These are phyloP conservation scores for Oscheius sp. DNA, from an alignment of 2,888 invertebrate species.

Conservation along the genomic window DNA sequence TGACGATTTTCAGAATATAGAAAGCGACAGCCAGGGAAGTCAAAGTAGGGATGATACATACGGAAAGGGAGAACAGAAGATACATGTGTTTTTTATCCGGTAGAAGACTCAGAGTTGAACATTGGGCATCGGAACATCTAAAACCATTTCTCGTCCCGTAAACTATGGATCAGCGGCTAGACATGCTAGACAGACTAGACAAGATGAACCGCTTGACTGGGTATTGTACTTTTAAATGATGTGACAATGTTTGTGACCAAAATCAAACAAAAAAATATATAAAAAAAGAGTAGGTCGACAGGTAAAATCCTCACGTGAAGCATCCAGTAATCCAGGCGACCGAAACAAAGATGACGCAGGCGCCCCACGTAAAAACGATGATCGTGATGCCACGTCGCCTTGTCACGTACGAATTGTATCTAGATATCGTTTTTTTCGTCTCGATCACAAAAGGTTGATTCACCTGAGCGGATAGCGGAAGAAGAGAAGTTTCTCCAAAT, in stretches of 20 bases:
- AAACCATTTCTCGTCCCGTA: constrained; percentile 17
- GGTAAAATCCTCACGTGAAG: constrained; percentile 44
- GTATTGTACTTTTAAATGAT: too few species aligned
- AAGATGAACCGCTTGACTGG: too few species aligned
- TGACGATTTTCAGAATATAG: constrained; percentile 70
- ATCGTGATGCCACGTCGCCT: constrained; percentile 59
- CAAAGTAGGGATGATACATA: constrained; percentile 68
- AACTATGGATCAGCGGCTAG: too few species aligned
- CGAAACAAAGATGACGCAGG: constrained; percentile 63
- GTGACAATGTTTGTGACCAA: not conserved
- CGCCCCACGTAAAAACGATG: constrained; percentile 60
- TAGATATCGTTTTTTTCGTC: constrained; percentile 41
- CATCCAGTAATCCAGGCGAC: constrained; percentile 61
- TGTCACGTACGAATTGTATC: constrained; percentile 68
- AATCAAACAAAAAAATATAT: not conserved
- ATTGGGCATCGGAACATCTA: constrained; percentile 46
- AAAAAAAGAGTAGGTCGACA: not conserved
- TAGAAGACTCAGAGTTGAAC: constrained; percentile 46
- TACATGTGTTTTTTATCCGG: constrained; percentile 53
- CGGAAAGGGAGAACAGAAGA: constrained; percentile 58
- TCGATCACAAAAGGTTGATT: not conserved
- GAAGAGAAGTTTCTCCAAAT: constrained; percentile 70
- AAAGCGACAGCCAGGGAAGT: constrained; percentile 70
- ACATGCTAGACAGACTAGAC: too few species aligned
- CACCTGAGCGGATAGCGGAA: constrained; percentile 71